phyloP scores from a whole-genome alignment of 2,797 vertebrate species.

The Alcedo atthis region DNA sequence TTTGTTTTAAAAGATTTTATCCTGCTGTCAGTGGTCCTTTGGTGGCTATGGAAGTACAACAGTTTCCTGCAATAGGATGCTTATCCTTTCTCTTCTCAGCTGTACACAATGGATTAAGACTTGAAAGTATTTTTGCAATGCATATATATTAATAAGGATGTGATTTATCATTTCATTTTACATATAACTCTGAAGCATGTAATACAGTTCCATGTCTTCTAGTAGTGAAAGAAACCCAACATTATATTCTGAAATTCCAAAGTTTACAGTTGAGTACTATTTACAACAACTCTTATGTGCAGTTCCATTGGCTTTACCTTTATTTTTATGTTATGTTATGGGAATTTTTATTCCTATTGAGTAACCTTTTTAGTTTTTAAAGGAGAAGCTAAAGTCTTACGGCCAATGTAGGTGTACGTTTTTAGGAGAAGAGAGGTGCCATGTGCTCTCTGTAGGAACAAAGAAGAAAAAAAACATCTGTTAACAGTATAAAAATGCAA shows the following conservation, averaged over 20 bases:
- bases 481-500: conserved; percentile 59
- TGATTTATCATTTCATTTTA: background rate
- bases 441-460: conserved; percentile 69
- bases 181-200: background rate
- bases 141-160: background rate
- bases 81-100: background rate
- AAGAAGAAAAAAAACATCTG: conserved; percentile 70
- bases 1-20: background rate
- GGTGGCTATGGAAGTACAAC: background rate
- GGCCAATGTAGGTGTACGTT: conserved; percentile 19
- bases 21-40: background rate
- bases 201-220: background rate
- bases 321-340: conserved; percentile 23
- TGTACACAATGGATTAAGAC: background rate
- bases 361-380: conserved; percentile 66
- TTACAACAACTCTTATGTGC: background rate
- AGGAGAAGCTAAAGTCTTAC: conserved; percentile 55
- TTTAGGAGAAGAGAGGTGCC: conserved; percentile 66
- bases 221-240: background rate
- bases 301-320: conserved; percentile 20
- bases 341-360: conserved; percentile 53
- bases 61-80: background rate
- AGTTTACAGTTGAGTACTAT: background rate
- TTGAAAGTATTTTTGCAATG: background rate
- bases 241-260: background rate